These are phyloP conservation scores for Cosmorhoe ocellata DNA, from an alignment of 2,888 invertebrate genomes.

Conservation along the genomic window DNA sequence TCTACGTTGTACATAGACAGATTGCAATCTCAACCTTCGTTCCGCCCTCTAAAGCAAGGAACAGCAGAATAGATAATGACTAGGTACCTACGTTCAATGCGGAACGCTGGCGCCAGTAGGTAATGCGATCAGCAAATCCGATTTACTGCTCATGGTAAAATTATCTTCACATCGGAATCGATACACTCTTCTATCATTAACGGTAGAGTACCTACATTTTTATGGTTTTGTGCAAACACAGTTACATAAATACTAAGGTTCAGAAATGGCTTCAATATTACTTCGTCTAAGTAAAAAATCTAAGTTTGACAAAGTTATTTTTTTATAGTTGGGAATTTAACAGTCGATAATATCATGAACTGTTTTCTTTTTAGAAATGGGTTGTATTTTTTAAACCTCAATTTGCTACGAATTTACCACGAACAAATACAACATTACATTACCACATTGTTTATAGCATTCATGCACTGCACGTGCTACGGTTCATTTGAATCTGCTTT, in stretches of 20 bases:
- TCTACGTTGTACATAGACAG: conserved; percentile 28
- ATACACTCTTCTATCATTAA: conserved; percentile 68
- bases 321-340: too few relatives aligned
- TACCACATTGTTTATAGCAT: conserved; percentile 55
- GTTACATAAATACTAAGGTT: too few relatives aligned
- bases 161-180: conserved; percentile 56
- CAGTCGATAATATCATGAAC: too few relatives aligned
- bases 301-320: too few relatives aligned
- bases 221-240: too few relatives aligned
- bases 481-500: conserved; percentile 7
- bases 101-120: conserved; percentile 69
- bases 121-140: conserved; percentile 63
- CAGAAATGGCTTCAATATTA: too few relatives aligned
- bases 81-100: neutral
- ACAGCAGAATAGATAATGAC: conserved; percentile 9
- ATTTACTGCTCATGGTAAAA: conserved; percentile 67
- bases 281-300: too few relatives aligned
- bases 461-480: conserved; percentile 18
- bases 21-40: conserved; percentile 48
- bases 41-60: conserved; percentile 33
- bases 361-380: too few relatives aligned
- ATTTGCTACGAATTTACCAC: conserved; percentile 31
- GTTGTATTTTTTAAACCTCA: too few relatives aligned
- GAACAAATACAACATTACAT: conserved; percentile 54
- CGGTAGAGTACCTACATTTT: too few relatives aligned